A percentile compares a stretch with the other conserved stretches of the same genome.
phyloP scores from a whole-genome alignment of 2,113 vertebrate genomes.

The Dromaius novaehollandiae region DNA sequence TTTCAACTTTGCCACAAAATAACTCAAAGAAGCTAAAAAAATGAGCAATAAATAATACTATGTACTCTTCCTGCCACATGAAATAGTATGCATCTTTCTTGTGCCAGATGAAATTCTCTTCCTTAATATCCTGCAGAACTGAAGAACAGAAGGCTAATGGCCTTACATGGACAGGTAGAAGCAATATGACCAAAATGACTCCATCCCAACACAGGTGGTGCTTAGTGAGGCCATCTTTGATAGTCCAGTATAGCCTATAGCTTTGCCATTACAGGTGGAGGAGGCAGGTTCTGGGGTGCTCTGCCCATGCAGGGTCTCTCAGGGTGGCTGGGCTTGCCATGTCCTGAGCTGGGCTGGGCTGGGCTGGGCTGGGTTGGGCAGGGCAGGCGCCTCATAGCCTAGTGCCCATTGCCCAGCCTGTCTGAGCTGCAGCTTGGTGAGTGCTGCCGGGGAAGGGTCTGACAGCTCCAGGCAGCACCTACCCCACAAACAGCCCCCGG shows the following conservation, averaged over 20 bases:
- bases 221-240: neutral
- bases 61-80: neutral
- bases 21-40: neutral
- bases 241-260: neutral
- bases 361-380: neutral
- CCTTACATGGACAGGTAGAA: neutral
- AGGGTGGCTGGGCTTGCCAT: neutral
- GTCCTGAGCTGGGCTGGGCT: rapidly evolving
- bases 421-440: neutral
- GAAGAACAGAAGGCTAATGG: neutral
- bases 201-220: neutral
- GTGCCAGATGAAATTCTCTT: neutral
- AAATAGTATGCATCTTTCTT: neutral
- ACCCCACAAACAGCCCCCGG: rapidly evolving
- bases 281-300: too few species aligned
- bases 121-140: neutral
- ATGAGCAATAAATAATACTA: neutral
- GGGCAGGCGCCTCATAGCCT: neutral
- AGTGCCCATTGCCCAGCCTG: neutral
- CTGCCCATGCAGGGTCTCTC: rapidly evolving
- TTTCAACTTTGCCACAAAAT: neutral
- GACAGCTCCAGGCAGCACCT: neutral
- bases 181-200: neutral
- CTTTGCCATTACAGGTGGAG: neutral
- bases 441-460: rapidly evolving